Conservation (phyloP, 2,888 invertebrate genomes). For the Heliconius sara region DNA sequence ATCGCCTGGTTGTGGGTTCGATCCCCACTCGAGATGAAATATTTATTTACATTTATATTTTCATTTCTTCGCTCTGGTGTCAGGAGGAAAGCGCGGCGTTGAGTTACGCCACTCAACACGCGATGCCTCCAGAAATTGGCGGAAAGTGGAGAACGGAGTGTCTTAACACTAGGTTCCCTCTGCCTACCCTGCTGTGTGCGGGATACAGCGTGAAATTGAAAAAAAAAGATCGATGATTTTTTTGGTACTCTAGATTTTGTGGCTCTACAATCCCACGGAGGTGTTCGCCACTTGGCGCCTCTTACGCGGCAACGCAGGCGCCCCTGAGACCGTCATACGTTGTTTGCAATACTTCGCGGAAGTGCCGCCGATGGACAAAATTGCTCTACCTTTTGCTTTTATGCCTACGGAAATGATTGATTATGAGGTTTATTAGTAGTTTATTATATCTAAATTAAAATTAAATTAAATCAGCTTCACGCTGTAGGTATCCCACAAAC, state of each 20-base stretch:
- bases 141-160: too few relatives aligned
- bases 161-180: too few relatives aligned
- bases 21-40: too few relatives aligned
- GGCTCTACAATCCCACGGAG: slow-evolving; percentile 78
- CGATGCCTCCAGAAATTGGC: too few relatives aligned
- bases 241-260: slow-evolving; percentile 64
- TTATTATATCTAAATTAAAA: background rate
- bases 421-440: slow-evolving; percentile 64
- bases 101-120: too few relatives aligned
- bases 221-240: background rate
- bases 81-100: too few relatives aligned
- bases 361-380: slow-evolving; percentile 72
- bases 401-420: slow-evolving; percentile 79
- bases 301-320: slow-evolving; percentile 64
- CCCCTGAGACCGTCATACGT: slow-evolving; percentile 63
- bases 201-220: background rate
- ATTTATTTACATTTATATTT: too few relatives aligned
- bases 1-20: too few relatives aligned
- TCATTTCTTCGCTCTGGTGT: too few relatives aligned
- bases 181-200: too few relatives aligned
- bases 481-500: too few relatives aligned
- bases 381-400: slow-evolving; percentile 77
- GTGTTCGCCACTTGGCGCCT: slow-evolving; percentile 78
- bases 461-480: too few relatives aligned
- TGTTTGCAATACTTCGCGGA: slow-evolving; percentile 77